Percentiles rank a stretch among this genome's conserved stretches.
These are phyloP conservation scores for Brachycybe producta DNA, from an alignment of 2,888 invertebrate species.

Conservation along the genomic window DNA sequence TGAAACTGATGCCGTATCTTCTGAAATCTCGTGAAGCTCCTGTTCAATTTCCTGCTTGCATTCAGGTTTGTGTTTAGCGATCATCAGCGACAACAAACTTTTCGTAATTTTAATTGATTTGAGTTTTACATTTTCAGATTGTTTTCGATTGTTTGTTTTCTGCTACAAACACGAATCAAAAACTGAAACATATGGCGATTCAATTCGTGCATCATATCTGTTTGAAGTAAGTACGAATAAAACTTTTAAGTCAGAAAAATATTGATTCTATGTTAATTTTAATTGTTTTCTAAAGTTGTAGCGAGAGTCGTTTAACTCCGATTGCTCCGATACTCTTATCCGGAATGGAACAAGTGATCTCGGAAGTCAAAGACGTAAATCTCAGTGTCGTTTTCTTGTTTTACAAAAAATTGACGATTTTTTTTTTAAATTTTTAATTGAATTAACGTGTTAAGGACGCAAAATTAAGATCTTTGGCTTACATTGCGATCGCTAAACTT, in stretches of 20 bases:
- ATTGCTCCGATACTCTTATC: constrained; percentile 56
- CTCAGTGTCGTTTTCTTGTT: background rate
- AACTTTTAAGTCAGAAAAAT: background rate
- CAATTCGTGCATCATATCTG: constrained; percentile 70
- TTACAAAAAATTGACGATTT: background rate
- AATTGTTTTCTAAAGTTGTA: constrained; percentile 41
- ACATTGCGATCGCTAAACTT: constrained; percentile 56
- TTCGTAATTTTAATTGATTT: constrained; percentile 14
- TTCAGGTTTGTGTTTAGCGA: constrained; percentile 48
- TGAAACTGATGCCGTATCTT: constrained; percentile 72
- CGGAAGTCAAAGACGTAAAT: constrained; percentile 38
- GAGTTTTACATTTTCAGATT: constrained; percentile 41
- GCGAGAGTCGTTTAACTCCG: constrained; percentile 45
- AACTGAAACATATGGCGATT: constrained; percentile 64
- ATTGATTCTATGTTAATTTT: background rate
- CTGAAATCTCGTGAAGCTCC: constrained; percentile 43
- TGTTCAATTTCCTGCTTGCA: constrained; percentile 50
- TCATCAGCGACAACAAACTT: background rate
- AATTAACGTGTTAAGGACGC: constrained; percentile 25
- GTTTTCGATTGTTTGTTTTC: constrained; percentile 80
- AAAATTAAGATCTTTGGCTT: constrained; percentile 53
- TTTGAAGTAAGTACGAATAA: constrained; percentile 49
- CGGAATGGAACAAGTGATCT: constrained; percentile 57
- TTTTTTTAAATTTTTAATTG: constrained; percentile 7
- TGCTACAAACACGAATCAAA: constrained; percentile 63